A percentile compares a stretch with the other conserved stretches of the same genome.
phyloP scores from a whole-genome alignment of 2,113 vertebrate species.

The Macaca fascicularis region DNA sequence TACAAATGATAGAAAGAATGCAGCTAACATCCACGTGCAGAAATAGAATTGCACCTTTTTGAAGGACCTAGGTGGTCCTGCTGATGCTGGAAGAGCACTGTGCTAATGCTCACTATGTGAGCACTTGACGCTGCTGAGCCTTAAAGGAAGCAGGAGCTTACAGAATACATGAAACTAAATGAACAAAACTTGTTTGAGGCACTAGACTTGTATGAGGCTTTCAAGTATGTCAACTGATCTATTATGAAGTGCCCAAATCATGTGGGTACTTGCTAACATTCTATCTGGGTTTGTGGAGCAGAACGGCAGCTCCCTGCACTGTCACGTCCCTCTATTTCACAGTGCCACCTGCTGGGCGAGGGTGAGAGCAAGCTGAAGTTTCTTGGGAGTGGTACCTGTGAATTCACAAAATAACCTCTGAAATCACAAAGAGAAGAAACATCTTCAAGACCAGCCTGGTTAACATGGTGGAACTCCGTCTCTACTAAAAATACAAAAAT shows the following conservation, averaged over 20 bases:
- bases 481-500: no score
- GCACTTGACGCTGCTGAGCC: not conserved
- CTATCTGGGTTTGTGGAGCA: constrained; percentile 13
- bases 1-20: constrained; percentile 18
- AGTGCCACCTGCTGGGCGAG: constrained; percentile 83
- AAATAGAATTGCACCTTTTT: not conserved
- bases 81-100: not conserved
- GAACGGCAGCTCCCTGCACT: not conserved
- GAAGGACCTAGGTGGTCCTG: not conserved
- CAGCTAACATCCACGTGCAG: constrained; percentile 13
- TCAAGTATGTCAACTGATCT: not conserved
- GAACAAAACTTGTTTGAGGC: not conserved
- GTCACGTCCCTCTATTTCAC: constrained; percentile 67
- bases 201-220: not conserved
- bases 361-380: not conserved
- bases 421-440: constrained; percentile 46
- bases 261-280: not conserved
- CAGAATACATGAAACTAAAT: constrained; percentile 42
- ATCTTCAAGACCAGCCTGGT: not conserved
- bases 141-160: constrained; percentile 8
- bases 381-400: constrained; percentile 12
- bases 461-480: no score
- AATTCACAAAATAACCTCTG: not conserved
- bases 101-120: not conserved
- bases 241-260: constrained; percentile 3